Percentiles rank a stretch among this genome's conserved stretches.
Evolutionary conservation across 1,140 invertebrate species (phyloP).

Genomic region (Harlomillsia oculata): DNA sequence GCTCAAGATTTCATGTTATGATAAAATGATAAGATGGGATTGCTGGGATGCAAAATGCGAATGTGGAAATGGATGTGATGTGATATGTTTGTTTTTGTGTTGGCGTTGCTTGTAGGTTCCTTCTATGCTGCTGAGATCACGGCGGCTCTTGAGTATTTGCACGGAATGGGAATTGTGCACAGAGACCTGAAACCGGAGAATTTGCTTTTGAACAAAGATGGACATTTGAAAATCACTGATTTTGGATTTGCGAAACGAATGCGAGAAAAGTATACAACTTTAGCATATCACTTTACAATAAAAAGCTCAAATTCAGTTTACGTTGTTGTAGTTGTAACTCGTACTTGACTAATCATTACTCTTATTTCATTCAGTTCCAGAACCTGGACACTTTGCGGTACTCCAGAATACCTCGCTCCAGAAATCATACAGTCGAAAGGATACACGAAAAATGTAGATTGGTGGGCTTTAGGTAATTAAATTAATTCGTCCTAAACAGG

Average conservation of each 20-base stretch:
- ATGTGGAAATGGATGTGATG: too few species aligned
- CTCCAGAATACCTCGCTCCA: slow-evolving; percentile 66
- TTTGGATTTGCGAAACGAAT: slow-evolving; percentile 95
- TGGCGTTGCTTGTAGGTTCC: slow-evolving; percentile 50
- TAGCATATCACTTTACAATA: not conserved
- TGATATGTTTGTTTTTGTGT: too few species aligned
- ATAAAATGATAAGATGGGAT: too few species aligned
- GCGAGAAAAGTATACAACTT: slow-evolving; percentile 48
- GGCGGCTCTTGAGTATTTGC: slow-evolving; percentile 84
- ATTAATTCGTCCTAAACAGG: not conserved
- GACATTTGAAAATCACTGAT: slow-evolving; percentile 93
- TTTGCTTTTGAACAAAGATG: slow-evolving; percentile 79
- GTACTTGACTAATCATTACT: slow-evolving; percentile 3
- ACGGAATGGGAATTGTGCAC: slow-evolving; percentile 76
- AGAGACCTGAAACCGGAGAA: slow-evolving; percentile 71
- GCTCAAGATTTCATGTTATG: too few species aligned
- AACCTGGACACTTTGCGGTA: slow-evolving; percentile 71
- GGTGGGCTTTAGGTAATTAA: slow-evolving; percentile 84
- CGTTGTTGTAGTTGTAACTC: not conserved
- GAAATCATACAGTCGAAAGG: slow-evolving; percentile 96
- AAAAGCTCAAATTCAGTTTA: not conserved
- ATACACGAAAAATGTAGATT: slow-evolving; percentile 94
- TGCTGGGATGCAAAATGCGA: too few species aligned
- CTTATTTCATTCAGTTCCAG: too few species aligned
- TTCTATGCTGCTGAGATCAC: slow-evolving; percentile 94